Percentiles rank a stretch among this genome's conserved stretches.
Conservation (phyloP, 2,888 invertebrate species). For the Euspilapteryx auroguttella region DNA sequence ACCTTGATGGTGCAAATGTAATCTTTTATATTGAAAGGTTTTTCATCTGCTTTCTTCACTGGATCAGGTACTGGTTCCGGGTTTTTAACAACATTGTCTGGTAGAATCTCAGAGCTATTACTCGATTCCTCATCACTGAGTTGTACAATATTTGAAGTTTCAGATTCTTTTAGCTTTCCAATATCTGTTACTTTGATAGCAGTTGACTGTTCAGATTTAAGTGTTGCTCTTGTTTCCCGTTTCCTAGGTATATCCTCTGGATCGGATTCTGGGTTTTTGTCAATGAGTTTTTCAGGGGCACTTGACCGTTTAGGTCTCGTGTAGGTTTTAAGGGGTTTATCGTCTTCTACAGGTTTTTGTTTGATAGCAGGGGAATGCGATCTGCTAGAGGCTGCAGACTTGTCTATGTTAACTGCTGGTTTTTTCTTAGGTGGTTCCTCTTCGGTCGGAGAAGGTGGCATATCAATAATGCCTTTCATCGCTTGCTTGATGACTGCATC, state of each 20-base stretch:
- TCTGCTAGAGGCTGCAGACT: constrained; percentile 13
- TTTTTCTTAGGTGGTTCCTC: constrained; percentile 6
- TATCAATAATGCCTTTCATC: constrained; percentile 37
- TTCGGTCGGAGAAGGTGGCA: constrained; percentile 13
- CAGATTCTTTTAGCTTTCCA: background rate
- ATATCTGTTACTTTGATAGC: constrained; percentile 1
- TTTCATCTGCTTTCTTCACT: constrained; percentile 1
- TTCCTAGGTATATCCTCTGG: constrained; percentile 4
- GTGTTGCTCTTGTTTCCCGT: constrained; percentile 7
- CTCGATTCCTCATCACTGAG: no score
- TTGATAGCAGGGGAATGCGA: constrained; percentile 8
- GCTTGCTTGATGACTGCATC: constrained; percentile 47
- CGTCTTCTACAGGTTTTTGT: constrained; percentile 7
- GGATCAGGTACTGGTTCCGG: no score
- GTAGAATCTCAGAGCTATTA: no score
- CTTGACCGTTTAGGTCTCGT: background rate
- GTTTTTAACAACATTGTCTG: no score
- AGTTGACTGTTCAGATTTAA: constrained; percentile 3
- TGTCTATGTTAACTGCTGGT: constrained; percentile 31
- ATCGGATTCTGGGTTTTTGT: no score
- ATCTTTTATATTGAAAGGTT: constrained; percentile 40
- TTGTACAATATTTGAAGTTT: no score
- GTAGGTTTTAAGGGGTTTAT: background rate
- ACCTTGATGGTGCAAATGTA: constrained; percentile 46
- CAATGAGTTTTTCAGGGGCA: background rate